phyloP scores from a whole-genome alignment of 2,113 vertebrate genomes.

The Gopherus flavomarginatus region DNA sequence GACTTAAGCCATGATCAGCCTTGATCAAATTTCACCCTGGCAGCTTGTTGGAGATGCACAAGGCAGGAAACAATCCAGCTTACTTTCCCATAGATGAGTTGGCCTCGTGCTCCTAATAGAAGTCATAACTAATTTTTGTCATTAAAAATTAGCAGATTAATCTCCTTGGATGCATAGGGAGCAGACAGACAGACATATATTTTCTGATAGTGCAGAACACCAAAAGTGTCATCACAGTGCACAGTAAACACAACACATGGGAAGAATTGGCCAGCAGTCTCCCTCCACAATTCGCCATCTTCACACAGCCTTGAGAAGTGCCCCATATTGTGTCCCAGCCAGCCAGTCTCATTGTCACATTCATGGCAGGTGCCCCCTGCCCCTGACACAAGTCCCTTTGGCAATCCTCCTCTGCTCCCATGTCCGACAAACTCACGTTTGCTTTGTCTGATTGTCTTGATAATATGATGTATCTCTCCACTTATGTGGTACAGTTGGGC shows the following conservation, averaged over 20 bases:
- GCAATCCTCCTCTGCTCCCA: background rate
- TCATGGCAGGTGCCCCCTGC: background rate
- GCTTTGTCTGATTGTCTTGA: background rate
- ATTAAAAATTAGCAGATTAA: background rate
- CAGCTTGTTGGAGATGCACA: background rate
- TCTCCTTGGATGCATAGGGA: background rate
- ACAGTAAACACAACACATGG: background rate
- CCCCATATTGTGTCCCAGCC: background rate
- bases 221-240: background rate
- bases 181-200: background rate
- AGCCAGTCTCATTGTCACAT: background rate
- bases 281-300: too few species aligned
- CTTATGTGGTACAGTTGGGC: background rate
- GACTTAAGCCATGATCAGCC: background rate
- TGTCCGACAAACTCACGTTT: background rate
- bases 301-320: too few species aligned
- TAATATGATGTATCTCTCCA: background rate
- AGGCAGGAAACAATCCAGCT: background rate
- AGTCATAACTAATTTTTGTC: background rate
- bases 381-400: background rate
- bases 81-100: background rate
- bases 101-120: background rate
- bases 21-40: background rate
- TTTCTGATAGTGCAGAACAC: too few species aligned
- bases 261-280: background rate